Evolutionary conservation across 1,140 invertebrate species (phyloP), one percentile per base, ranked within the genome.

Genomic region (Bombus sibiricus): DNA sequence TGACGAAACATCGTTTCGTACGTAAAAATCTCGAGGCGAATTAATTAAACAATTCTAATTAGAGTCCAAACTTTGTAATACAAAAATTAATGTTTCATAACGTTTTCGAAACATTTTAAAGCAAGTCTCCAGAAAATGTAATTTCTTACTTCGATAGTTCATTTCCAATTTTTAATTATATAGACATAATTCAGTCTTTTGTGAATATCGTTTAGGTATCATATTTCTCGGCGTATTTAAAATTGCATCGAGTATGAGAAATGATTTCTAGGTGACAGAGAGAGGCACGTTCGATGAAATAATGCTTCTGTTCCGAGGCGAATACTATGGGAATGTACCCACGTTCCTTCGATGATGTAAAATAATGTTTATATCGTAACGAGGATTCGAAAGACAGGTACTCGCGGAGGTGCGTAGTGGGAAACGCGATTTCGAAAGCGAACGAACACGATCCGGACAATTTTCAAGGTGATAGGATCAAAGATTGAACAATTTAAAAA

Each of bases 331-430:
- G 71, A n/a, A 79, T 68, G 74, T 71, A 79, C n/a, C 32, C 43
- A 39, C 47, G 41, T 78, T 78, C n/a, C n/a, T 84, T 43, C 53
- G 66, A 79, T 22, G 53, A 79, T 79, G 76, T 79, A 80, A 79
- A 47, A 47, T 84, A 79, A 57, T 79, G 53, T 73, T 80, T 82
- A 82, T 82, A 82, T 74, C 72, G 22, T 82, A 82, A 62, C 15
- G 43, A 78, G 12, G 47, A 68, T 68, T 68, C 62, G 62, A 83
- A 9, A 25, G 62, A 77, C 74, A 83, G 64, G 81, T 66, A 75
- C n/a, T 64, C 25, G 10, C 68, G 53, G 9, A 22, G 32, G 53
- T 82, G 81, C 57, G 81, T 47, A 43, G 10, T 73, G 47, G 15
- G 15, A 34, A n/a, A 59, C 8, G 12, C 22, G 59, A 34, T 15